Conservation (phyloP, 2,888 invertebrate species). For the Euphydryas editha region DNA sequence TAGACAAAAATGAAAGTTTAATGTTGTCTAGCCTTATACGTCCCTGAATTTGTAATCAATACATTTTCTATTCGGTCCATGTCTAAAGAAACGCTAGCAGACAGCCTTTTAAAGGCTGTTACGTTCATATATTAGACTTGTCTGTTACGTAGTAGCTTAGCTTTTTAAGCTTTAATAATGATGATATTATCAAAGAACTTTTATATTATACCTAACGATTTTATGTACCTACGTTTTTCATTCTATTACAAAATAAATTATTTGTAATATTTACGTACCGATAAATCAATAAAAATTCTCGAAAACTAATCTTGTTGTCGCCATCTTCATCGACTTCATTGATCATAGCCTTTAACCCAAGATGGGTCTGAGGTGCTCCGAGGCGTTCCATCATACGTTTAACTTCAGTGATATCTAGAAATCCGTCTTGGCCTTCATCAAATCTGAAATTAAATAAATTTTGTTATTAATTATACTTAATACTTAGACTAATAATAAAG, state of each 20-base stretch:
- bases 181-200: too few relatives aligned
- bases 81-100: constrained; percentile 27
- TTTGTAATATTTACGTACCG: constrained; percentile 59
- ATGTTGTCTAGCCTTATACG: constrained; percentile 30
- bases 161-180: constrained; percentile 11
- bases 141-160: constrained; percentile 13
- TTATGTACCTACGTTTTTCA: too few relatives aligned
- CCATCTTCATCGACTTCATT: constrained; percentile 94
- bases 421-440: constrained; percentile 95
- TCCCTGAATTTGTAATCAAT: constrained; percentile 31
- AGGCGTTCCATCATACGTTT: constrained; percentile 98
- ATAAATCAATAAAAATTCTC: constrained; percentile 92
- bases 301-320: constrained; percentile 94
- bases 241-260: not conserved
- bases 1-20: constrained; percentile 20
- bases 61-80: constrained; percentile 29
- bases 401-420: constrained; percentile 93
- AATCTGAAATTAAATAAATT: constrained; percentile 85
- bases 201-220: too few relatives aligned
- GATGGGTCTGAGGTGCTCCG: constrained; percentile 97
- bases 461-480: constrained; percentile 5
- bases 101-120: constrained; percentile 24
- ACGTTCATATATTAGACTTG: constrained; percentile 11
- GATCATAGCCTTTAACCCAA: constrained; percentile 97
- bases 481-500: too few relatives aligned